Conservation (phyloP, 2,888 invertebrate species). For the Allolobophora icterica region DNA sequence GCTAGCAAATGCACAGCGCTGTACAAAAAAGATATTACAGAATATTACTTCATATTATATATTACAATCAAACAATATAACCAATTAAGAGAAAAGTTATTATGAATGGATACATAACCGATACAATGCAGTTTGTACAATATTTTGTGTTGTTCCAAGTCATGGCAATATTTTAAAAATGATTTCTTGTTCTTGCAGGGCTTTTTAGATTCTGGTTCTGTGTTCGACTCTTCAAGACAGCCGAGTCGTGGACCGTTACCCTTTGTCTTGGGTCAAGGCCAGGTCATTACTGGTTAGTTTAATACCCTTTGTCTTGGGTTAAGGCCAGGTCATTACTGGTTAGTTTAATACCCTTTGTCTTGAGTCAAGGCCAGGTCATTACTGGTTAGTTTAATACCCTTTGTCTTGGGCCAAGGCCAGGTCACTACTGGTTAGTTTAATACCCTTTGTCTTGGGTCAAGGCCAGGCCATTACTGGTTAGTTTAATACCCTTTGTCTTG, state of each 20-base stretch:
- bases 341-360: background rate
- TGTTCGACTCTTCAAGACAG: slow-evolving; percentile 28
- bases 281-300: background rate
- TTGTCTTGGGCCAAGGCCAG: background rate
- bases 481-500: background rate
- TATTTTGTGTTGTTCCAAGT: background rate
- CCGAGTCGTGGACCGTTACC: background rate
- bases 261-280: slow-evolving; percentile 10
- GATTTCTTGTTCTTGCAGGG: background rate
- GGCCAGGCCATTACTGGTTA: background rate
- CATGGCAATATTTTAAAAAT: background rate
- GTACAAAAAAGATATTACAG: too few relatives aligned
- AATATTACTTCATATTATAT: too few relatives aligned
- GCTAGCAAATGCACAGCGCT: too few relatives aligned
- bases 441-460: slow-evolving; percentile 14
- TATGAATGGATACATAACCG: too few relatives aligned
- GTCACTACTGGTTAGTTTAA: background rate
- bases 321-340: background rate
- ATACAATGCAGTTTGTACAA: background rate
- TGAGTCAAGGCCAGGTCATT: background rate
- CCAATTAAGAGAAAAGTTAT: too few relatives aligned
- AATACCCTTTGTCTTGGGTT: background rate
- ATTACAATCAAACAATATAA: too few relatives aligned
- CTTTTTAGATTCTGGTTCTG: slow-evolving; percentile 27
- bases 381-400: background rate